These are phyloP conservation scores for Promerops cafer DNA, from an alignment of 2,113 vertebrate species.

Conservation along the genomic window DNA sequence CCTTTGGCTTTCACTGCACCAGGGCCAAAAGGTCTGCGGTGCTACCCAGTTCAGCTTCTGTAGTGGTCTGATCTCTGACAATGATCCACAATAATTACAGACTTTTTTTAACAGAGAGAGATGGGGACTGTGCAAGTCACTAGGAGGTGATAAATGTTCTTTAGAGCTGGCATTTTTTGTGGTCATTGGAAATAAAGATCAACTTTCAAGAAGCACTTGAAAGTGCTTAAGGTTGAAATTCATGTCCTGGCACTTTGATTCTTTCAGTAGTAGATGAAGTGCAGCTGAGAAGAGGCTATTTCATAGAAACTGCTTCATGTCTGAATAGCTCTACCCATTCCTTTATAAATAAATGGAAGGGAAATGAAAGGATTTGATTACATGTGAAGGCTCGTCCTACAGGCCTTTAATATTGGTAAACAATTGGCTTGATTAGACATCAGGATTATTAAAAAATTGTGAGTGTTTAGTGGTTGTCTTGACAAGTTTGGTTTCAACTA, in stretches of 20 bases:
- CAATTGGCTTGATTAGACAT: not conserved
- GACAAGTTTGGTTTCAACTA: not conserved
- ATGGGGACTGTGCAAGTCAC: not conserved
- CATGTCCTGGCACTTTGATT: no score
- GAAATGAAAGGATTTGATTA: not conserved
- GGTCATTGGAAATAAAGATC: not conserved
- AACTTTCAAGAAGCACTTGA: not conserved
- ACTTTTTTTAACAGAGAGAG: not conserved
- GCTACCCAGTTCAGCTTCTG: not conserved
- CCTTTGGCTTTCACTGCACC: not conserved
- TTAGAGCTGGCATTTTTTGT: not conserved
- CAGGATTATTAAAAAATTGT: not conserved
- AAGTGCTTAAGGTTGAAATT: no score
- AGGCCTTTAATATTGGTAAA: not conserved
- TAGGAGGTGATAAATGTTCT: not conserved
- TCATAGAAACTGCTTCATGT: not conserved
- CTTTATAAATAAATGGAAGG: not conserved
- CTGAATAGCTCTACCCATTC: not conserved
- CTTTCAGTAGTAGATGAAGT: no score
- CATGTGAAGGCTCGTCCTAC: not conserved
- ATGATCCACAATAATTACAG: not conserved
- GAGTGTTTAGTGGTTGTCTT: not conserved
- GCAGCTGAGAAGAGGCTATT: not conserved
- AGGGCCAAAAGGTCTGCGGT: not conserved
- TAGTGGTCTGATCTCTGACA: not conserved